A percentile compares a stretch with the other conserved stretches of the same genome.
Evolutionary conservation across 1,140 invertebrate genomes (phyloP).

Genomic region (Trichoplusia ni): DNA sequence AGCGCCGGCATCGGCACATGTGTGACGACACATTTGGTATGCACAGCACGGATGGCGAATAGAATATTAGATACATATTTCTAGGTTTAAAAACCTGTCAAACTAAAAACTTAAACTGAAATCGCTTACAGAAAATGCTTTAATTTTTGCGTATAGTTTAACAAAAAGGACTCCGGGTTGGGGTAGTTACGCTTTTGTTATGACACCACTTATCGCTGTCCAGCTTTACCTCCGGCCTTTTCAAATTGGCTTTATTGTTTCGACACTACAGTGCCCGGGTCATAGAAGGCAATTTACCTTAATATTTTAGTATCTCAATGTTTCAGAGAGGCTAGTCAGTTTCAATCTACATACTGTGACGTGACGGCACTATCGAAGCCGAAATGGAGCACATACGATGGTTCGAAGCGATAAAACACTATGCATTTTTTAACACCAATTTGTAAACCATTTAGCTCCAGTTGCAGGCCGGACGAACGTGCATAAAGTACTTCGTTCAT

Average conservation of each 20-base stretch:
- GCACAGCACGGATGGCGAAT: background rate
- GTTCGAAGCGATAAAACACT: constrained; percentile 1
- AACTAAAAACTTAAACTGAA: too few species aligned
- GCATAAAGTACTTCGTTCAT: background rate
- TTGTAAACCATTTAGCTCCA: constrained; percentile 11
- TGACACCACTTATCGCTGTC: constrained; percentile 11
- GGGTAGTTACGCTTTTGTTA: constrained; percentile 3
- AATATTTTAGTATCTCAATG: background rate
- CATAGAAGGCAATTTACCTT: constrained; percentile 12
- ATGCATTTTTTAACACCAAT: constrained; percentile 24
- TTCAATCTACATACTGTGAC: constrained; percentile 26
- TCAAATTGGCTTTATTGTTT: background rate
- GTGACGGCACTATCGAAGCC: constrained; percentile 10
- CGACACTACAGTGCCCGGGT: background rate
- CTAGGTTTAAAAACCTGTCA: too few species aligned
- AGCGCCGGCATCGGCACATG: too few species aligned
- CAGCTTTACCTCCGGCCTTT: background rate
- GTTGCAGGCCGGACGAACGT: background rate
- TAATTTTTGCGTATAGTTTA: background rate
- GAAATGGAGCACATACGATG: constrained; percentile 6
- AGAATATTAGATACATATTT: background rate
- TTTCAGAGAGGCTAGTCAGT: constrained; percentile 1
- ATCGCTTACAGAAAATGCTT: too few species aligned
- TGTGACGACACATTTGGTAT: background rate
- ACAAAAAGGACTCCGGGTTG: background rate